Conservation (phyloP, 1,140 invertebrate genomes). For the Scaptomyza pallida region DNA sequence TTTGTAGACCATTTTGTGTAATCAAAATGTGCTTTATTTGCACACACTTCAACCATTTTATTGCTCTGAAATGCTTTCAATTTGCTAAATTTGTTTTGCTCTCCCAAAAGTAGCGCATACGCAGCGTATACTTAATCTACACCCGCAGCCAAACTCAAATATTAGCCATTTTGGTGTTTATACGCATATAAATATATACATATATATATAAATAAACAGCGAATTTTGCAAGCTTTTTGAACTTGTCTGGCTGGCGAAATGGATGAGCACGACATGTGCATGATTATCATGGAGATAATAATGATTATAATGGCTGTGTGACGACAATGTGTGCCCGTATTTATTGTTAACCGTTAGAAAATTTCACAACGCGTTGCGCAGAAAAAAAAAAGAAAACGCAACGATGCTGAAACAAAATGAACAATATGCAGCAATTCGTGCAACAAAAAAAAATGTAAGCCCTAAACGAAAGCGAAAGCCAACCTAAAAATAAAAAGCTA, state of each 20-base stretch:
- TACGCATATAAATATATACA: not conserved
- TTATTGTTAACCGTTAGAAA: constrained; percentile 68
- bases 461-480: not conserved
- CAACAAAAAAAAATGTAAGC: constrained; percentile 1
- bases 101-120: not conserved
- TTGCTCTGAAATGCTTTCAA: constrained; percentile 8
- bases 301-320: constrained; percentile 13
- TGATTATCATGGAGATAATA: constrained; percentile 29
- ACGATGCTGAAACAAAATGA: constrained; percentile 53
- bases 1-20: not conserved
- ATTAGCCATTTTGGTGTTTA: constrained; percentile 1
- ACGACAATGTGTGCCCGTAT: constrained; percentile 33
- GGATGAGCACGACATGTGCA: constrained; percentile 33
- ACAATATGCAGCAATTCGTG: constrained; percentile 48
- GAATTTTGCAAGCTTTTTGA: constrained; percentile 53
- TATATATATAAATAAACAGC: not conserved
- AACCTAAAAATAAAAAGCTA: constrained; percentile 6
- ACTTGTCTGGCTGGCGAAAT: constrained; percentile 44
- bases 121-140: constrained; percentile 23
- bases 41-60: constrained; percentile 12
- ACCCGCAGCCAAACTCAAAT: not conserved
- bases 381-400: constrained; percentile 28
- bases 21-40: not conserved
- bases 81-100: not conserved
- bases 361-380: constrained; percentile 51